Evolutionary conservation across 2,888 invertebrate species (phyloP), one percentile per base, ranked within the genome.

Genomic region (Drosophila cognata): DNA sequence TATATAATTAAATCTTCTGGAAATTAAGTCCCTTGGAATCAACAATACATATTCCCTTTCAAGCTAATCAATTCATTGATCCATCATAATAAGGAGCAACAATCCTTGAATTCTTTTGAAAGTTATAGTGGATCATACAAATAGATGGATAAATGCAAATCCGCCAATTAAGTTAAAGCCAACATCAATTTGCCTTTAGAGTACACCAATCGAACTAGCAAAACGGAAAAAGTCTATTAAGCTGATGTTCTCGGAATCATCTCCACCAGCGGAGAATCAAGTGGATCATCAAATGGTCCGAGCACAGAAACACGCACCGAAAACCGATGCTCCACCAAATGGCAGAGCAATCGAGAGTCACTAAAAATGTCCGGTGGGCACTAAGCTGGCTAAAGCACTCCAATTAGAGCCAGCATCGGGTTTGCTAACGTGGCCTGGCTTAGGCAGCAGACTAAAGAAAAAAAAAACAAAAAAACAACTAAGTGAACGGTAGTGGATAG

Each of bases 321-420:
- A 25, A 55, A 21, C 60, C 52, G 13, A 41, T 35, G 13, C 35
- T 16, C 31, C 38, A 21, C 46, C 51, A 60, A 63, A 70, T 63
- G 53, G 52, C 50, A n/a, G 71, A 76, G 38, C 65, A 66, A 79
- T 71, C 76, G 67, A 70, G 67, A 72, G 60, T 66, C 71, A 51
- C 63, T 51, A 64, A 80, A 71, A 77, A 64, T 81, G 53, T 67
- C 65, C 60, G 81, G 50, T 56, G 59, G 70, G 52, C 78, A 62
- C 57, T 81, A 81, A 81, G 70, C 69, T 51, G 29, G 62, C 77
- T 62, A 58, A 72, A 78, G 78, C 81, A 72, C 78, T 74, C 71
- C 82, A 79, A 79, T 82, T 75, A 82, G 79, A 81, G 59, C 64
- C 62, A 43, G 52, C 50, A 58, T 55, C 59, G 33, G 62, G 41